Evolutionary conservation across 2,888 invertebrate species (phyloP), one percentile per base, ranked within the genome.

Genomic region (Odontothrips loti): DNA sequence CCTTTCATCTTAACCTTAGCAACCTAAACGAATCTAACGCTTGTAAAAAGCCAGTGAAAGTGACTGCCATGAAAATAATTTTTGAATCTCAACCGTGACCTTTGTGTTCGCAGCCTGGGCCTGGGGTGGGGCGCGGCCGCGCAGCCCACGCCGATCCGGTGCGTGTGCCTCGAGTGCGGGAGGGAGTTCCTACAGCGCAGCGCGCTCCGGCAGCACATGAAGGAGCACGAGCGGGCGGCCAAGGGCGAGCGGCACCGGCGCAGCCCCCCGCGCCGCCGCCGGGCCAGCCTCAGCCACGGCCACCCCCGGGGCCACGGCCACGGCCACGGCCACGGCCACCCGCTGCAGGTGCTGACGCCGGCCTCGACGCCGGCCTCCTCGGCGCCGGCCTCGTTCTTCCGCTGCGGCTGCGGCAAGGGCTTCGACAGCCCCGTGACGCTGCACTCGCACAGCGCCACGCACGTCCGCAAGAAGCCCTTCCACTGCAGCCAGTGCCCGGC

Each of bases 401-500:
- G 23, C 0, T 75, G 68, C 68, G 68, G 68, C 68, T 75, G 68
- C 68, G 68, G 68, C 68, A 27, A n/a, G 68, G 10, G 10, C 68
- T 75, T 75, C 68, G 68, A 75, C 68, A 27, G 23, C 23, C 68
- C 68, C 23, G 23, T 23, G 68, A 12, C 68, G 11, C 68, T 75
- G 68, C 68, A 75, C 68, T n/a, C 23, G 4, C 68, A 75, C 23
- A n/a, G 68, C 68, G 68, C 68, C 27, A 12, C 23, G 27, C 68
- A 75, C 68, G 68, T 75, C 68, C 68, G 68, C 68, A 75, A 27
- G 68, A 75, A 75, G 27, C 68, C 68, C 6, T 75, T 75, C 68
- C 68, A 27, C 27, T 75, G 68, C 68, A 27, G 23, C 10, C 68
- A 75, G 68, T 75, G 68, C 68, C 68, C 68, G 11, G 68, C 68